phyloP scores from a whole-genome alignment of 2,888 invertebrate species.

The Mythimna impura region DNA sequence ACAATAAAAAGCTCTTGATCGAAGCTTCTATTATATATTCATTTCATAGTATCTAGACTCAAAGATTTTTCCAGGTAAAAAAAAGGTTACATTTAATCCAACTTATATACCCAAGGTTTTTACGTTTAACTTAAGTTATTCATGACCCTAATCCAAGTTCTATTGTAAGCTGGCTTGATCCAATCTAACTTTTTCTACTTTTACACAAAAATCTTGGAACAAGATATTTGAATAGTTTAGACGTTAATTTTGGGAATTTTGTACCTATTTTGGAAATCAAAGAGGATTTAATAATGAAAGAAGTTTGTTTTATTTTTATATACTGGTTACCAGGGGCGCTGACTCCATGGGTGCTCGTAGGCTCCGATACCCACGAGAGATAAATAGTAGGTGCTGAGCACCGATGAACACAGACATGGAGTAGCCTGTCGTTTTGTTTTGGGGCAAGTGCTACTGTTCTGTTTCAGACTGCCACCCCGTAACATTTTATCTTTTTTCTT shows the following conservation, averaged over 20 bases:
- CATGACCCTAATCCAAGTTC: slow-evolving; percentile 54
- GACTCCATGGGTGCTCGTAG: too few relatives aligned
- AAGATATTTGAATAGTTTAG: slow-evolving; percentile 30
- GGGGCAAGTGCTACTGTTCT: too few relatives aligned
- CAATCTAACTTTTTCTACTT: slow-evolving; percentile 59
- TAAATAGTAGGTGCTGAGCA: too few relatives aligned
- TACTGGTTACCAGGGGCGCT: too few relatives aligned
- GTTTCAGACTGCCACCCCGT: too few relatives aligned
- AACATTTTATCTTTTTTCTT: too few relatives aligned
- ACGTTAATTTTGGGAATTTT: not conserved
- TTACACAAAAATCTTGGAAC: slow-evolving; percentile 39
- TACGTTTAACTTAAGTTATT: slow-evolving; percentile 52
- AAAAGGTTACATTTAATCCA: slow-evolving; percentile 35
- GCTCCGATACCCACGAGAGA: too few relatives aligned
- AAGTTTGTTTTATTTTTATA: too few relatives aligned
- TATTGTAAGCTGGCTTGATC: slow-evolving; percentile 50
- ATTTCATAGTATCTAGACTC: not conserved
- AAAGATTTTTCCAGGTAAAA: slow-evolving; percentile 14
- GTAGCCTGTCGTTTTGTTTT: too few relatives aligned
- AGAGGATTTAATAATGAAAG: not conserved
- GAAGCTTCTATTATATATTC: not conserved
- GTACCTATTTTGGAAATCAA: slow-evolving; percentile 8
- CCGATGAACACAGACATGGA: too few relatives aligned
- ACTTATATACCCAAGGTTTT: slow-evolving; percentile 29
- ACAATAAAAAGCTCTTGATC: not conserved